Conservation (phyloP, 1,140 invertebrate genomes). For the Euura lappo region DNA sequence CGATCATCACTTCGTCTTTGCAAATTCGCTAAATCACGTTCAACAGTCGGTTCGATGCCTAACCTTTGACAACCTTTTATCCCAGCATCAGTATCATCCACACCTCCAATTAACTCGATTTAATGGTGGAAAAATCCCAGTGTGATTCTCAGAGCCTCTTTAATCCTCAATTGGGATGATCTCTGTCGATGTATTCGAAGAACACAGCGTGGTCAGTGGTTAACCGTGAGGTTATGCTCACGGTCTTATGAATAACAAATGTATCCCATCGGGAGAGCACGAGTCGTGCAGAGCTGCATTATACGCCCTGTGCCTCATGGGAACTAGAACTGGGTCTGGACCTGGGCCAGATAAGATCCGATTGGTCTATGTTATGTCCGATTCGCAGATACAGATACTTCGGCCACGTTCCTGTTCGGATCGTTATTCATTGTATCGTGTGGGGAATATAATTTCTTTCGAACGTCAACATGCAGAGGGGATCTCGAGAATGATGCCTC, state of each 20-base stretch:
- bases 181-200: too few species aligned
- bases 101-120: too few species aligned
- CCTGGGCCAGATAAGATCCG: not conserved
- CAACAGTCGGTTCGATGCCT: not conserved
- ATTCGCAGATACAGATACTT: too few species aligned
- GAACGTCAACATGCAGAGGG: too few species aligned
- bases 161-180: too few species aligned
- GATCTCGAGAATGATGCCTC: too few species aligned
- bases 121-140: too few species aligned
- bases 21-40: not conserved
- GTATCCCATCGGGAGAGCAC: not conserved
- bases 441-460: too few species aligned
- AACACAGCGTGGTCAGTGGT: not conserved
- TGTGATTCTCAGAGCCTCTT: too few species aligned
- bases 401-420: too few species aligned
- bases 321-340: not conserved
- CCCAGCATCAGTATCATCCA: too few species aligned
- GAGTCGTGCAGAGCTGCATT: slow-evolving; percentile 28
- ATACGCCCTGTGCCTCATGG: not conserved
- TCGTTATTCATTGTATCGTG: too few species aligned
- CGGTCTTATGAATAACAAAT: slow-evolving; percentile 37
- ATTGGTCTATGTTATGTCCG: not conserved
- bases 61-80: not conserved
- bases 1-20: not conserved
- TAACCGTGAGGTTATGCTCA: slow-evolving; percentile 7